Evolutionary conservation across 2,113 vertebrate genomes (phyloP).

Genomic region (Oophaga pumilio): DNA sequence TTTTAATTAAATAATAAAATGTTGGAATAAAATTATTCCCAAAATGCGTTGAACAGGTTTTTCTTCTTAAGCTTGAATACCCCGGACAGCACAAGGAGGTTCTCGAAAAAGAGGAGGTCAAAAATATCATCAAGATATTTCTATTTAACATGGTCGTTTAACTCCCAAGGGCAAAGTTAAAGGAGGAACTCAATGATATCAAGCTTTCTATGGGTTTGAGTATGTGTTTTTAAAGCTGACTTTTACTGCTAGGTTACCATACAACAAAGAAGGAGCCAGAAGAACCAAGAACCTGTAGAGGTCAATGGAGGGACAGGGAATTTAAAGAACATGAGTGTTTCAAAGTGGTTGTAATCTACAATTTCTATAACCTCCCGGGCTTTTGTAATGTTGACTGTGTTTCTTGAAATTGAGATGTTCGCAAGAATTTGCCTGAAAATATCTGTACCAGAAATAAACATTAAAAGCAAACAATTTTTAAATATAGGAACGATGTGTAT

Average conservation of each 20-base stretch:
- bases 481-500: too few relatives aligned
- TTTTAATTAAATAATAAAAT: conserved; percentile 54
- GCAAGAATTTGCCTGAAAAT: conserved; percentile 7
- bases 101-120: conserved; percentile 53
- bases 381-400: conserved; percentile 19
- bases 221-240: conserved; percentile 8
- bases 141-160: conserved; percentile 39
- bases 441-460: neutral
- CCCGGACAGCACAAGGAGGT: conserved; percentile 7
- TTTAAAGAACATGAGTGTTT: conserved; percentile 6
- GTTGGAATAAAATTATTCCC: conserved; percentile 44
- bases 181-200: conserved; percentile 63
- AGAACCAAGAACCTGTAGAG: conserved; percentile 43
- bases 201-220: conserved; percentile 53
- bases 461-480: neutral
- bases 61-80: conserved; percentile 22
- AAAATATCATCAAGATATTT: conserved; percentile 59
- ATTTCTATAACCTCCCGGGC: conserved; percentile 35
- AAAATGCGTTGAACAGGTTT: conserved; percentile 43
- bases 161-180: conserved; percentile 55
- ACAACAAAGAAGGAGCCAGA: conserved; percentile 42
- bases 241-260: conserved; percentile 50
- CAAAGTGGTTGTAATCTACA: neutral
- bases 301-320: neutral
- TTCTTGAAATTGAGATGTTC: conserved; percentile 37